A percentile compares a stretch with the other conserved stretches of the same genome.
Evolutionary conservation across 2,888 invertebrate genomes (phyloP).

Genomic region (Bursaphelenchus okinawaensis): DNA sequence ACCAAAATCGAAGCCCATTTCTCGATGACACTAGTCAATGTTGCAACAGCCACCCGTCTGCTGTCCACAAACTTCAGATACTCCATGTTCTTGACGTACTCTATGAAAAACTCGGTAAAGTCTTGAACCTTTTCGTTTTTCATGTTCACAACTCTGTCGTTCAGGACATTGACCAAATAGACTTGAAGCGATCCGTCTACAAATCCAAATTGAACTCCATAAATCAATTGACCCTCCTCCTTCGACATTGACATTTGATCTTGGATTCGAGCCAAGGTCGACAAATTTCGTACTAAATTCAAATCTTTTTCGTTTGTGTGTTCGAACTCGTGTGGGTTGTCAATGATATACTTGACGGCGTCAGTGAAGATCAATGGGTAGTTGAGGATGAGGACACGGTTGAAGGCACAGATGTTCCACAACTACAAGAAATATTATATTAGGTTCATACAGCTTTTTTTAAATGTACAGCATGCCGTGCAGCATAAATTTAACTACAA

Average conservation of each 20-base stretch:
- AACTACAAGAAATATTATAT: constrained; percentile 1
- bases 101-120: neutral
- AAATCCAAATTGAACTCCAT: neutral
- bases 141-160: neutral
- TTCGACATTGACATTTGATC: neutral
- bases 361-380: neutral
- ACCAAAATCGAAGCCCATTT: neutral
- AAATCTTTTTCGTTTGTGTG: neutral
- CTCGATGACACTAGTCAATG: neutral
- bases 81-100: neutral
- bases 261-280: neutral
- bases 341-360: neutral
- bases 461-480: too few relatives aligned
- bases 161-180: neutral
- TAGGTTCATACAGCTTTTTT: too few relatives aligned
- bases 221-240: neutral
- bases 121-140: neutral
- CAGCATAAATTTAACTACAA: too few relatives aligned
- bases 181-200: neutral
- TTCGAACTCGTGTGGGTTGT: neutral
- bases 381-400: neutral
- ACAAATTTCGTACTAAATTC: neutral
- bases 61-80: neutral
- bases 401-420: neutral
- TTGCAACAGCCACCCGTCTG: neutral